Evolutionary conservation across 2,888 invertebrate species (phyloP).

Genomic region (Sinodicranocentrus sp.): DNA sequence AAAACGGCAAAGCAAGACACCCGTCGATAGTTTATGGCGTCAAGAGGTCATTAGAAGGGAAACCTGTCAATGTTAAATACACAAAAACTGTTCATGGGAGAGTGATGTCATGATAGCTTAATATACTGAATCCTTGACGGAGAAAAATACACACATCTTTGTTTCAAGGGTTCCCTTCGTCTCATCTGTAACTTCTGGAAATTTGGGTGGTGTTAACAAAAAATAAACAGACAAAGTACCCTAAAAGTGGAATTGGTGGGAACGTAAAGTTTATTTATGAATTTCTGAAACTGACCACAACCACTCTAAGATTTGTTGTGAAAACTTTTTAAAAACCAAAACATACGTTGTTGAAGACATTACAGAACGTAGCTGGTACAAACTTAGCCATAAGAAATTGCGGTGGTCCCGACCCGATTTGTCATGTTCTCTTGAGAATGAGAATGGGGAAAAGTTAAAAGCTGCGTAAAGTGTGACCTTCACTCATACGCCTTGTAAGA

Average conservation of each 20-base stretch:
- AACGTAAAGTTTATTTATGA: conserved; percentile 3
- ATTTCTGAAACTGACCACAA: conserved; percentile 61
- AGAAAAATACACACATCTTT: background rate
- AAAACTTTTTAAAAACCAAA: background rate
- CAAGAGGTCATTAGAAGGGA: conserved; percentile 64
- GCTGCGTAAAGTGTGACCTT: background rate
- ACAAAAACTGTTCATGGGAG: conserved; percentile 46
- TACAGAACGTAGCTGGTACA: too few relatives aligned
- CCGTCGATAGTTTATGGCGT: conserved; percentile 51
- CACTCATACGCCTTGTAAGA: background rate
- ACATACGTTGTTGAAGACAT: too few relatives aligned
- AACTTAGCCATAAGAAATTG: too few relatives aligned
- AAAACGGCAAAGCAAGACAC: conserved; percentile 43
- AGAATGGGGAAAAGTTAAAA: too few relatives aligned
- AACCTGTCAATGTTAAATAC: conserved; percentile 62
- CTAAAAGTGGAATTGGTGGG: background rate
- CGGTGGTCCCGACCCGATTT: too few relatives aligned
- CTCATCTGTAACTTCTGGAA: background rate
- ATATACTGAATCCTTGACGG: background rate
- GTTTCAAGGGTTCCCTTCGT: conserved; percentile 24
- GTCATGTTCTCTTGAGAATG: too few relatives aligned
- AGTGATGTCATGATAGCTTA: conserved; percentile 33
- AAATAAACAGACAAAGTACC: conserved; percentile 4
- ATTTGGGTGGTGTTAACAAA: background rate
- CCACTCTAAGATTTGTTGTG: conserved; percentile 48